Evolutionary conservation across 2,113 vertebrate species (phyloP).

Genomic region (Chaenogobius annularis): DNA sequence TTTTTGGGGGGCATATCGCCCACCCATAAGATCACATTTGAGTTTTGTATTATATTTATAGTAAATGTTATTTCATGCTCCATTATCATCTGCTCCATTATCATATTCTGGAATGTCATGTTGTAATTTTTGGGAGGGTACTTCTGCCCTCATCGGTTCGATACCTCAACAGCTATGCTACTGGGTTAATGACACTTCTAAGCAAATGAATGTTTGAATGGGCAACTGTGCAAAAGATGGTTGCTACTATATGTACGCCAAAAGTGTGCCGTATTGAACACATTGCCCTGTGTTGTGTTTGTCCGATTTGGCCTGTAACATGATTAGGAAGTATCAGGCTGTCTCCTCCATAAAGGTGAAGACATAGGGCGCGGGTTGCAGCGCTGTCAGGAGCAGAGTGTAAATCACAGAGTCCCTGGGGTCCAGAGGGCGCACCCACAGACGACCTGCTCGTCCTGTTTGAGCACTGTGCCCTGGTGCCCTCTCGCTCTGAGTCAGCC

Average conservation of each 20-base stretch:
- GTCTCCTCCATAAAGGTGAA: constrained; percentile 40
- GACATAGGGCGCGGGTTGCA: constrained; percentile 51
- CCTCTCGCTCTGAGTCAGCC: constrained; percentile 63
- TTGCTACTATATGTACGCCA: neutral
- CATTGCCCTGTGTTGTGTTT: constrained; percentile 6
- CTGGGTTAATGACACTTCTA: neutral
- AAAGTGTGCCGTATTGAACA: neutral
- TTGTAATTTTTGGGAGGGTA: neutral
- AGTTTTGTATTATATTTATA: too few relatives aligned
- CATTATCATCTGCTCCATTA: too few relatives aligned
- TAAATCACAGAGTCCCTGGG: constrained; percentile 63
- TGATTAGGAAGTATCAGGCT: constrained; percentile 41
- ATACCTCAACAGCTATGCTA: neutral
- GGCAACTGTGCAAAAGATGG: too few relatives aligned
- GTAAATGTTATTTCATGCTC: too few relatives aligned
- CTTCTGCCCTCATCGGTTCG: neutral
- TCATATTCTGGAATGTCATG: too few relatives aligned
- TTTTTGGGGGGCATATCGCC: too few relatives aligned
- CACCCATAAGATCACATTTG: too few relatives aligned
- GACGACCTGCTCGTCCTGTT: constrained; percentile 14
- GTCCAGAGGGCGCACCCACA: constrained; percentile 32
- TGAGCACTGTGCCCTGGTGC: constrained; percentile 42
- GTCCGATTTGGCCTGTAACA: constrained; percentile 41
- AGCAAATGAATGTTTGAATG: neutral
- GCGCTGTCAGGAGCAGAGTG: constrained; percentile 59